Evolutionary conservation across 2,888 invertebrate genomes (phyloP), one percentile per base, ranked within the genome.

Genomic region (Tipula lateralis): DNA sequence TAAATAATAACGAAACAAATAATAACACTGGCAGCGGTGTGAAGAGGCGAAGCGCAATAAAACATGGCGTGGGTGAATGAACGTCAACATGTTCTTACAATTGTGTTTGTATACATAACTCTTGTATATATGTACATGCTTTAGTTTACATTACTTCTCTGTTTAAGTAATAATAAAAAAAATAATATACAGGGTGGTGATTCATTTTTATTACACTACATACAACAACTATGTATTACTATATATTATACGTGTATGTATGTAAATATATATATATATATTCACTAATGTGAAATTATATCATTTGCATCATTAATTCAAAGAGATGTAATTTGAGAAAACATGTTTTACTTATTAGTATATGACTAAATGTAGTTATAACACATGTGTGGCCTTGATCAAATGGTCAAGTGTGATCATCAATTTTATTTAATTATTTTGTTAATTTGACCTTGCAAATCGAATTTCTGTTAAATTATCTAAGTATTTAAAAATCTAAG

Each of bases 11-110:
- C 24, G 12, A 66, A 66, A 66, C 19, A 50, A 66, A 24, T 3
- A 66, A 66, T 24, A 66, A 66, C 66, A 66, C 24, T 1, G 66
- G 66, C 24, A 13, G 66, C 66, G 66, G 66, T 4, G 44, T 9
- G 19, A 66, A 24, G 24, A 66, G 66, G 66, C 66, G 24, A 66
- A 66, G 24, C 66, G 66, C 66, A 66, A 66, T 66, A 66, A 66
- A 24, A 66, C 66, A 24, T 24, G 66, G 66, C 66, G 66, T 66
- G 66, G 66, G 66, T 66, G 66, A 66, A 66, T 66, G 66, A 66
- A 66, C 66, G 66, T 66, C 66, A 66, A 66, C 44, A 66, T 66
- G 24, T 66, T 66, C 66, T 66, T 66, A 66, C 24, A 66, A 24
- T 66, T 24, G 66, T 12, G 4, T 24, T 24, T 66, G 66, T 66